phyloP scores from a whole-genome alignment of 2,113 vertebrate genomes.

The Arizona elegans region DNA sequence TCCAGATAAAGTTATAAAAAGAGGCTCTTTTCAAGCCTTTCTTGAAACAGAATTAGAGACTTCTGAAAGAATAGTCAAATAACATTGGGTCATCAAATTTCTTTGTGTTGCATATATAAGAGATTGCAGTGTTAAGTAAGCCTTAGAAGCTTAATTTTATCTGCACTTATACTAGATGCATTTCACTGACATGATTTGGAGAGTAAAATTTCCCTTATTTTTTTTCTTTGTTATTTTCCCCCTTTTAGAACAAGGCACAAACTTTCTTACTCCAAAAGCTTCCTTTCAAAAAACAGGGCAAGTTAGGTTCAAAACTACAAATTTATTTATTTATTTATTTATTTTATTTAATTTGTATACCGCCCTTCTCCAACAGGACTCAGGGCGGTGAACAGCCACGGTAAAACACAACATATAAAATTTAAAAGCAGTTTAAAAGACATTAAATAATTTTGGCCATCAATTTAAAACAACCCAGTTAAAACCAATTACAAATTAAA shows the following conservation, averaged over 20 bases:
- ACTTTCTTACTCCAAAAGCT: neutral
- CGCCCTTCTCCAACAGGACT: too few species aligned
- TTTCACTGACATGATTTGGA: neutral
- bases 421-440: too few species aligned
- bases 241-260: neutral
- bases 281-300: neutral
- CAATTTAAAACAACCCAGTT: too few species aligned
- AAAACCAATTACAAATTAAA: too few species aligned
- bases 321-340: too few species aligned
- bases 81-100: conserved; percentile 16
- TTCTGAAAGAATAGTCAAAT: conserved; percentile 27
- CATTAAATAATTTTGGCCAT: too few species aligned
- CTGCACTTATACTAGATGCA: neutral
- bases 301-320: neutral
- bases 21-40: neutral
- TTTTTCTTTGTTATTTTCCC: neutral
- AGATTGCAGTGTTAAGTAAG: neutral
- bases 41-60: neutral
- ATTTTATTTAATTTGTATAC: too few species aligned
- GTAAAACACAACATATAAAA: too few species aligned
- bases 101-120: neutral
- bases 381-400: too few species aligned
- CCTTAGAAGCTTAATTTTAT: conserved; percentile 5
- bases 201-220: neutral
- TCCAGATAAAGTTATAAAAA: neutral